phyloP scores from a whole-genome alignment of 2,888 invertebrate species.

The Spisula subtruncata region DNA sequence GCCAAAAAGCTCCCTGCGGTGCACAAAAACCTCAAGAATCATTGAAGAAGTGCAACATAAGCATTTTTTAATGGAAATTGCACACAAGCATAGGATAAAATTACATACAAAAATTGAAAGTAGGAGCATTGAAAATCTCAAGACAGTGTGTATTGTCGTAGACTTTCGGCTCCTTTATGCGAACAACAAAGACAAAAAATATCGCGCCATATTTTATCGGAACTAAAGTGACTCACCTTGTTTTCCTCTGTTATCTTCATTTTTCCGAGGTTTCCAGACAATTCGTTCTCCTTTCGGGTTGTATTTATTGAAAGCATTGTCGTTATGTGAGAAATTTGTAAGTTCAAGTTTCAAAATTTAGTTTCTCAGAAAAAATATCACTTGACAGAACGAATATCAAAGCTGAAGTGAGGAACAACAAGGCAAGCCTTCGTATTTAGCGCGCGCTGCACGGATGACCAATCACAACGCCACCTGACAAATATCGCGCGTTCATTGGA shows the following conservation, averaged over 20 bases:
- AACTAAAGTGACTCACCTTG: constrained; percentile 72
- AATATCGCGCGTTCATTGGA: constrained; percentile 35
- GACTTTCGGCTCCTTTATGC: background rate
- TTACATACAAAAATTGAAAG: too few relatives aligned
- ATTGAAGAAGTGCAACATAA: too few relatives aligned
- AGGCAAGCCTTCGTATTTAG: constrained; percentile 50
- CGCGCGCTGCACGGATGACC: constrained; percentile 49
- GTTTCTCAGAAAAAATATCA: background rate
- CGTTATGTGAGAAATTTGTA: background rate
- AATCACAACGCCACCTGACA: constrained; percentile 27
- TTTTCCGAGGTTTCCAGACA: constrained; percentile 73
- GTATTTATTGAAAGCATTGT: constrained; percentile 72
- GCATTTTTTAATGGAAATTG: too few relatives aligned
- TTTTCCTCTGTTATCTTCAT: constrained; percentile 82
- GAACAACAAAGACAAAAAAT: constrained; percentile 9
- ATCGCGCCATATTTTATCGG: constrained; percentile 57
- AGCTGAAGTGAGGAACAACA: background rate
- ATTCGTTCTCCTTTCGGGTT: constrained; percentile 72
- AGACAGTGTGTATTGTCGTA: too few relatives aligned
- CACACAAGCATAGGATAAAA: too few relatives aligned
- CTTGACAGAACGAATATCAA: constrained; percentile 2
- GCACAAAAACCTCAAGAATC: too few relatives aligned
- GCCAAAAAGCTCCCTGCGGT: too few relatives aligned
- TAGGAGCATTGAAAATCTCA: too few relatives aligned
- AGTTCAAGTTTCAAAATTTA: background rate